Evolutionary conservation across 2,113 vertebrate species (phyloP).

Genomic region (Chloropsis cyanopogon): DNA sequence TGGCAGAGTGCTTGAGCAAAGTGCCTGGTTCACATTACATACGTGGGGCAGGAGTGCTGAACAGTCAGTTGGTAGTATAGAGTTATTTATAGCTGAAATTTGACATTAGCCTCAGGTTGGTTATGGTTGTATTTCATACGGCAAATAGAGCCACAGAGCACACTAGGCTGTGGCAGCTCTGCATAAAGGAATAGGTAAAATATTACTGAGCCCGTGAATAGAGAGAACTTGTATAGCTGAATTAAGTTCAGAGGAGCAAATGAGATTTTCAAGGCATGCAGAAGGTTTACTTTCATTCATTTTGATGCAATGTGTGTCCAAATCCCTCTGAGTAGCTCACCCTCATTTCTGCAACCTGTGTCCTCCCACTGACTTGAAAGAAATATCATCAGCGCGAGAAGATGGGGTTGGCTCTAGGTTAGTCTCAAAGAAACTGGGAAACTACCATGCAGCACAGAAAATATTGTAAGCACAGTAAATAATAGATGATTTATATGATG

Average conservation of each 20-base stretch:
- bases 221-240: neutral
- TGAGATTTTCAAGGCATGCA: constrained; percentile 2
- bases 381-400: neutral
- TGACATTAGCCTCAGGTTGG: neutral
- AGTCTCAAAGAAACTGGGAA: constrained; percentile 11
- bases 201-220: neutral
- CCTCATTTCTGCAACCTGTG: neutral
- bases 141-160: neutral
- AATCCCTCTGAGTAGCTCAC: constrained; percentile 15
- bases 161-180: neutral
- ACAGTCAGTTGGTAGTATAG: neutral
- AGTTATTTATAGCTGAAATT: neutral
- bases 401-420: constrained; percentile 6
- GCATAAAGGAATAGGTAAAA: neutral
- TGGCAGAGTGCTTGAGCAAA: neutral
- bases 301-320: constrained; percentile 10
- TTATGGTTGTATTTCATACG: neutral
- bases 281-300: constrained; percentile 13
- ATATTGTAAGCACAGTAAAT: constrained; percentile 36
- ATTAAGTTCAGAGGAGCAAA: constrained; percentile 33
- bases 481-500: constrained; percentile 11
- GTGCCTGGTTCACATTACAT: neutral
- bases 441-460: neutral
- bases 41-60: neutral
- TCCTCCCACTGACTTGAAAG: constrained; percentile 28